Conservation (phyloP, 1,140 invertebrate genomes). For the Lasioglossum baleicum region DNA sequence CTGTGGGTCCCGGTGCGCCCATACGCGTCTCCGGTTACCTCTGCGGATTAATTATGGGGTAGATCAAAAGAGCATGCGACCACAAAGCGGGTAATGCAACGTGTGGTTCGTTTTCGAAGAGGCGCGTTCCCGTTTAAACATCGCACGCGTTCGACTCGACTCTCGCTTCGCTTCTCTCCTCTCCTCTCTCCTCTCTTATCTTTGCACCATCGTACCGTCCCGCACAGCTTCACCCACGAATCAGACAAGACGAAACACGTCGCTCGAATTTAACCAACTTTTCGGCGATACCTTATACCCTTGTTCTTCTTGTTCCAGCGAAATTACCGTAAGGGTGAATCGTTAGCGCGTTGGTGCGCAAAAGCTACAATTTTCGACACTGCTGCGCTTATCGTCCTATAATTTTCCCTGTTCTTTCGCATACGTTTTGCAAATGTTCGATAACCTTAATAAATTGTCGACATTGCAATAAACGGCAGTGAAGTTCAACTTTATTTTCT, state of each 20-base stretch:
- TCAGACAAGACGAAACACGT: background rate
- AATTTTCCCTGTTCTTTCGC: no score
- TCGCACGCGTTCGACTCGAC: background rate
- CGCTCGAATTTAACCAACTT: background rate
- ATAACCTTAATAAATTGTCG: no score
- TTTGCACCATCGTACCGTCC: background rate
- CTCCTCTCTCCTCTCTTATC: background rate
- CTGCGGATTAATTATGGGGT: constrained; percentile 79
- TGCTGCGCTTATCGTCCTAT: no score
- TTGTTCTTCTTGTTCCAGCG: no score
- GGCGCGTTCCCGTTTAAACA: constrained; percentile 40
- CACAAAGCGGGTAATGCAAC: constrained; percentile 76
- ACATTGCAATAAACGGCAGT: no score
- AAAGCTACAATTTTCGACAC: no score
- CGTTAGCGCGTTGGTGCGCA: no score
- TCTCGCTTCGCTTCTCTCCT: background rate
- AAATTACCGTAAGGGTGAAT: no score
- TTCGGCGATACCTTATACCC: background rate
- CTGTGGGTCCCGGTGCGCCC: constrained; percentile 68
- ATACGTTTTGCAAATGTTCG: no score
- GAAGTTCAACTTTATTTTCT: no score
- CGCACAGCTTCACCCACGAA: background rate
- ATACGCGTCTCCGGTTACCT: constrained; percentile 78
- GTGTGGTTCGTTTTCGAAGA: constrained; percentile 67
- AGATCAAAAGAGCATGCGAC: constrained; percentile 78